A percentile compares a stretch with the other conserved stretches of the same genome.
phyloP scores from a whole-genome alignment of 2,888 invertebrate species.

The Corbicula japonica region DNA sequence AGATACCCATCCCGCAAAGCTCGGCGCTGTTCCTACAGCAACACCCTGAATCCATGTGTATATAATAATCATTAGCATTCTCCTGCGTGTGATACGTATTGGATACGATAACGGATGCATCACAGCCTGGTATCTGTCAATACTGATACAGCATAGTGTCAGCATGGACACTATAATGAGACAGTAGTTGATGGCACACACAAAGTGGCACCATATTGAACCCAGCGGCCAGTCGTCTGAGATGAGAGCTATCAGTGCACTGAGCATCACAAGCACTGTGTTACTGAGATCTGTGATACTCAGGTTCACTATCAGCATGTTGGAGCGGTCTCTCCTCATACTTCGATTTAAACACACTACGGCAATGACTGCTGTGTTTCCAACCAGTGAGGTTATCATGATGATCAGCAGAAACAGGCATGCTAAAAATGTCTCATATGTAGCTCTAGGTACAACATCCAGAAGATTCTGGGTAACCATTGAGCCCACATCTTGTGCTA shows the following conservation, averaged over 20 bases:
- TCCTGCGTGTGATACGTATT: conserved; percentile 64
- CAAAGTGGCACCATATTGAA: conserved; percentile 72
- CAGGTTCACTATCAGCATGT: conserved; percentile 83
- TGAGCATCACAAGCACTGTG: conserved; percentile 79
- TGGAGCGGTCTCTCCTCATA: conserved; percentile 77
- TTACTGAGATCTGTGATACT: conserved; percentile 79
- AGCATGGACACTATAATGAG: conserved; percentile 86
- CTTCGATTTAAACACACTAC: conserved; percentile 67
- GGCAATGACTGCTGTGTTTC: conserved; percentile 80
- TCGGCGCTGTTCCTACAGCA: conserved; percentile 78
- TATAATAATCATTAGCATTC: conserved; percentile 67
- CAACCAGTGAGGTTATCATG: conserved; percentile 71
- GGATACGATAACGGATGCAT: conserved; percentile 80
- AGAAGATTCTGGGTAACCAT: too few species aligned
- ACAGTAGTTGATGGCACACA: conserved; percentile 84
- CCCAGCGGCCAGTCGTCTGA: conserved; percentile 74
- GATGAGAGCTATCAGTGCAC: conserved; percentile 71
- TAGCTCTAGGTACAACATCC: neutral
- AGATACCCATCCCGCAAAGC: conserved; percentile 79
- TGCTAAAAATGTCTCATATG: conserved; percentile 39
- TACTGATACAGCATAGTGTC: conserved; percentile 84
- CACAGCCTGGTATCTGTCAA: conserved; percentile 84
- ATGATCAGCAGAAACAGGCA: conserved; percentile 70
- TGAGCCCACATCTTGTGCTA: too few species aligned
- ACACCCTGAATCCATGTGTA: conserved; percentile 84